A percentile compares a stretch with the other conserved stretches of the same genome.
Conservation (phyloP, 2,113 vertebrate genomes). For the Erinaceus europaeus region DNA sequence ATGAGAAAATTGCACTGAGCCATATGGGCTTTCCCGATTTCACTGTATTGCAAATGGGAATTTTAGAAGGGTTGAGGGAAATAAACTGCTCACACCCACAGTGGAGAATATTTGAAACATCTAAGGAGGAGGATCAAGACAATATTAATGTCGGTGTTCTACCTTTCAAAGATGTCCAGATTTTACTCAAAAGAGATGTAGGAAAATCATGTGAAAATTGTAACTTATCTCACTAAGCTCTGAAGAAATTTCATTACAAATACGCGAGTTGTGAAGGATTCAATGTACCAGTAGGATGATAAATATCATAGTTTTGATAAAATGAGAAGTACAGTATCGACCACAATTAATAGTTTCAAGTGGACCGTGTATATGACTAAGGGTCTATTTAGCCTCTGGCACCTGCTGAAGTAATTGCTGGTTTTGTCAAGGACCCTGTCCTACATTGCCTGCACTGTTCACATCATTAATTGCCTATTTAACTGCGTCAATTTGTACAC, state of each 20-base stretch:
- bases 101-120: conserved; percentile 19
- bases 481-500: not conserved
- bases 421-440: not conserved
- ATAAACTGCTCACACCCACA: conserved; percentile 2
- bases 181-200: not conserved
- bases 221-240: not conserved
- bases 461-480: conserved; percentile 18
- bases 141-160: conserved; percentile 16
- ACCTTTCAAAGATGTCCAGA: conserved; percentile 2
- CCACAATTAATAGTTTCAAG: conserved; percentile 14
- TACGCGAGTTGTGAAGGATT: not conserved
- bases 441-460: not conserved
- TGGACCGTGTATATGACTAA: not conserved
- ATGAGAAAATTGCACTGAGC: conserved; percentile 57
- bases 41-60: conserved; percentile 31
- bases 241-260: not conserved
- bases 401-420: conserved; percentile 3
- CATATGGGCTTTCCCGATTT: conserved; percentile 33
- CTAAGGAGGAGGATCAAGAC: not conserved
- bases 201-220: not conserved
- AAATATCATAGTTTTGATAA: conserved; percentile 13
- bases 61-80: conserved; percentile 38
- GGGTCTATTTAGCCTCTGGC: not conserved
- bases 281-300: not conserved
- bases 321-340: not conserved